Percentiles rank a stretch among this genome's conserved stretches.
Conservation (phyloP, 2,113 vertebrate genomes). For the Probosciger aterrimus region DNA sequence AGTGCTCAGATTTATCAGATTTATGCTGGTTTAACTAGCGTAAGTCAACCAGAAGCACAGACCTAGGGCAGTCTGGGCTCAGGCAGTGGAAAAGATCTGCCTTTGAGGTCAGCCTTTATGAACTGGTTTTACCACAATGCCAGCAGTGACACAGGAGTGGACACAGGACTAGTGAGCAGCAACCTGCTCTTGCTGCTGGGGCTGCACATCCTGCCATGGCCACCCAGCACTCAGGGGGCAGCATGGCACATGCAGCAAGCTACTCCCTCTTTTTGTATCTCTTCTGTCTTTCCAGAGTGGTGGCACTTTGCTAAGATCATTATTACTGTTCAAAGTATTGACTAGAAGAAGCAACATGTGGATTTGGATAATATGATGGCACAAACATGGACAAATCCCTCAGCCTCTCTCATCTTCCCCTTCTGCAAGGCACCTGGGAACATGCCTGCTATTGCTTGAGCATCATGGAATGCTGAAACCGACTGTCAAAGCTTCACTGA, state of each 20-base stretch:
- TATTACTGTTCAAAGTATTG: not conserved
- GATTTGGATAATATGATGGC: not conserved
- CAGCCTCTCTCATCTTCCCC: not conserved
- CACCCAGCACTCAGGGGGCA: not conserved
- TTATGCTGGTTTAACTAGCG: not conserved
- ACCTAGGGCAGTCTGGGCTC: not conserved
- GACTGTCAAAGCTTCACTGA: not conserved
- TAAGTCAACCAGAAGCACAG: not conserved
- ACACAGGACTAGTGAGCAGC: not conserved
- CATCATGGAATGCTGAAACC: not conserved
- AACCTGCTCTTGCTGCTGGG: not conserved
- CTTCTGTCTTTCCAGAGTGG: not conserved
- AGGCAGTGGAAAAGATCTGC: not conserved
- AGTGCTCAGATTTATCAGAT: not conserved
- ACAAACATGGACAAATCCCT: not conserved
- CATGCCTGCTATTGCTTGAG: accelerated
- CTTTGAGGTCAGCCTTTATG: not conserved
- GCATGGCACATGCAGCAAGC: not conserved
- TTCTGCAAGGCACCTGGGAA: not conserved
- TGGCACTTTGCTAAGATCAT: not conserved
- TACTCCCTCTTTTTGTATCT: not conserved
- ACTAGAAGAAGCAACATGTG: not conserved
- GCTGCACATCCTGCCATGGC: not conserved
- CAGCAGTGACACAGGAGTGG: not conserved
- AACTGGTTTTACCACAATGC: not conserved